Conservation (phyloP, 2,113 vertebrate genomes). For the Lipophrys pholis region DNA sequence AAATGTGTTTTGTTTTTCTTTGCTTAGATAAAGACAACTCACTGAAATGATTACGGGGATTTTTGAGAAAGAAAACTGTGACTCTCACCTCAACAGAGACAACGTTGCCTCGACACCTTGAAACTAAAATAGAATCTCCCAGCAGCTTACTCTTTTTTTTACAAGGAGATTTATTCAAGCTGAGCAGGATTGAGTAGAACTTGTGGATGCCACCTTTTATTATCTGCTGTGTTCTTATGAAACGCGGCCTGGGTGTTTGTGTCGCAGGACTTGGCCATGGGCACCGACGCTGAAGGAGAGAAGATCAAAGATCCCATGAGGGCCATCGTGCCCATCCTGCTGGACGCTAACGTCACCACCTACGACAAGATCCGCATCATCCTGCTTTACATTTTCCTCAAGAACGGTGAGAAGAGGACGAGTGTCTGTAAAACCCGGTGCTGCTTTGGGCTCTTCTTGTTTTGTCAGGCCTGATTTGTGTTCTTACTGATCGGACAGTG, state of each 20-base stretch:
- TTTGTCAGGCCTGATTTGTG: background rate
- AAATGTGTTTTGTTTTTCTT: too few relatives aligned
- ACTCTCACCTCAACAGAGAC: too few relatives aligned
- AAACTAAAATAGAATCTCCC: too few relatives aligned
- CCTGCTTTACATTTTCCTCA: slow-evolving; percentile 97
- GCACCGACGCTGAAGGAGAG: slow-evolving; percentile 96
- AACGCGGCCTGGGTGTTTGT: background rate
- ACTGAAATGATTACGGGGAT: too few relatives aligned
- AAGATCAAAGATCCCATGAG: slow-evolving; percentile 99
- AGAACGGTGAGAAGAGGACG: slow-evolving; percentile 87
- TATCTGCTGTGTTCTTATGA: background rate
- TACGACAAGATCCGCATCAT: slow-evolving; percentile 99
- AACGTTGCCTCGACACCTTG: too few relatives aligned
- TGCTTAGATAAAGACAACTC: too few relatives aligned
- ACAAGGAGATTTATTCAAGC: too few relatives aligned
- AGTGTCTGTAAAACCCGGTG: background rate
- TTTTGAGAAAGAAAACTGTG: too few relatives aligned
- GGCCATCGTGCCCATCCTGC: slow-evolving; percentile 96
- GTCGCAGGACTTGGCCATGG: slow-evolving; percentile 95
- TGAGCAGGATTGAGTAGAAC: too few relatives aligned
- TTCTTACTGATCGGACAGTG: too few relatives aligned
- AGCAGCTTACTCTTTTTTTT: too few relatives aligned
- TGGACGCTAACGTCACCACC: slow-evolving; percentile 94
- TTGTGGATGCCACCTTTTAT: too few relatives aligned
- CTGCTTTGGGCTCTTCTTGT: background rate